Percentiles rank a stretch among this genome's conserved stretches.
Evolutionary conservation across 2,113 vertebrate genomes (phyloP).

Genomic region (Anguilla japonica): DNA sequence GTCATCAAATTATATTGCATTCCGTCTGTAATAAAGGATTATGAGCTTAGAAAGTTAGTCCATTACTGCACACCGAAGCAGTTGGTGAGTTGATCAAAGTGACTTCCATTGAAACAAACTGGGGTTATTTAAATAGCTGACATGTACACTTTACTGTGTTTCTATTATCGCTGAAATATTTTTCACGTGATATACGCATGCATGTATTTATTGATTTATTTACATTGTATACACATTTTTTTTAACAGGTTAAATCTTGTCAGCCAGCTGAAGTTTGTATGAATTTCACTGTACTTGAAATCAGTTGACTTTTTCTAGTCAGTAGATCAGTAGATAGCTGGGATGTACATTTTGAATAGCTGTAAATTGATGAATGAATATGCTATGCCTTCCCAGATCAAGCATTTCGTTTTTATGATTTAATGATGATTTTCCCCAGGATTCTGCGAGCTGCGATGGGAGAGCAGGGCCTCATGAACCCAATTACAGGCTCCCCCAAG

Average conservation of each 20-base stretch:
- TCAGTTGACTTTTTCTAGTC: background rate
- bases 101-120: conserved; percentile 7
- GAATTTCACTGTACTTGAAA: background rate
- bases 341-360: too few relatives aligned
- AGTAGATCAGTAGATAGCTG: too few relatives aligned
- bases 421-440: too few relatives aligned
- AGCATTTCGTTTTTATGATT: background rate
- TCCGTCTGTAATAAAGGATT: conserved; percentile 25
- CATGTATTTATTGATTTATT: too few relatives aligned
- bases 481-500: too few relatives aligned
- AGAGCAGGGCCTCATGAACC: too few relatives aligned
- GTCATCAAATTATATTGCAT: conserved; percentile 20
- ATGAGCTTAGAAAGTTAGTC: conserved; percentile 23
- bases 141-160: background rate
- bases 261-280: too few relatives aligned
- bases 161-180: background rate
- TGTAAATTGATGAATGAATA: background rate
- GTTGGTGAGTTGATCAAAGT: conserved; percentile 19
- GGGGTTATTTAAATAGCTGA: conserved; percentile 21
- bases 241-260: background rate
- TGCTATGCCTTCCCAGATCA: background rate
- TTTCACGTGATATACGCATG: background rate
- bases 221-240: background rate
- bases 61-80: conserved; percentile 20
- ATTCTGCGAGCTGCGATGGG: too few relatives aligned